Base-by-base conservation (phyloP, 2,888 invertebrate species). In the Macrosoma leucophasiata region DNA sequence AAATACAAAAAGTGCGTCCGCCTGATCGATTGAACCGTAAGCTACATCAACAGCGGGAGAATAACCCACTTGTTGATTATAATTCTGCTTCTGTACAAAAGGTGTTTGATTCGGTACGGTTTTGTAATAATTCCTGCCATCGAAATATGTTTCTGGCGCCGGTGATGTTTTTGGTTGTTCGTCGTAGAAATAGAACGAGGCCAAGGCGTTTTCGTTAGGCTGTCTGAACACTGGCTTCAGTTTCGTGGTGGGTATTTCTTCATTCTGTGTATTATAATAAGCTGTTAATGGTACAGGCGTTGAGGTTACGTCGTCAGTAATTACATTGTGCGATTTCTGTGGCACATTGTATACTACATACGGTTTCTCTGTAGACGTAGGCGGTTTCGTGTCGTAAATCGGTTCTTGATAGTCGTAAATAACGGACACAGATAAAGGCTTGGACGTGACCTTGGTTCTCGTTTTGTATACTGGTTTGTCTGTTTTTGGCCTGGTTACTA, bases 161-260 rank as follows among this genome's bases (percentile, higher is more conserved):
- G 88, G 87, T 12, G 88, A 86, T 6, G 86, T 81, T 48, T 81
- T 78, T 1, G 82, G 77, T 46, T 85, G 82, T 56, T 91, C 90
- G 41, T 91, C 89, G 49, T 90, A 90, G 55, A 90, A 91, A 52
- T 87, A 91, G 64, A 88, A 90, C 4, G 90, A 89, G 1, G 89
- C 85, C 30, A 86, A 65, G 22, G 78, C 75, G 50, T 84, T 81
- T 41, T 78, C 71, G 45, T 66, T 75, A 20, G 76, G 74, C 51
- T 78, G 74, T 6, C 63, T 73, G 40, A 74, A 81, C 32, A 87
- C 86, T 1, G 85, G 82, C 49, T 84, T 82, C 35, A 84, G 50
- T 50, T 86, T 86, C 8, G 86, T 85, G 29, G 87, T 87, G 3
- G 85, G 82, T 32, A 84, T 81, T 41, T 82, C 74, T 17, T 85